Evolutionary conservation across 2,113 vertebrate species (phyloP), one percentile per base, ranked within the genome.

Genomic region (Rhinoptilus africanus): DNA sequence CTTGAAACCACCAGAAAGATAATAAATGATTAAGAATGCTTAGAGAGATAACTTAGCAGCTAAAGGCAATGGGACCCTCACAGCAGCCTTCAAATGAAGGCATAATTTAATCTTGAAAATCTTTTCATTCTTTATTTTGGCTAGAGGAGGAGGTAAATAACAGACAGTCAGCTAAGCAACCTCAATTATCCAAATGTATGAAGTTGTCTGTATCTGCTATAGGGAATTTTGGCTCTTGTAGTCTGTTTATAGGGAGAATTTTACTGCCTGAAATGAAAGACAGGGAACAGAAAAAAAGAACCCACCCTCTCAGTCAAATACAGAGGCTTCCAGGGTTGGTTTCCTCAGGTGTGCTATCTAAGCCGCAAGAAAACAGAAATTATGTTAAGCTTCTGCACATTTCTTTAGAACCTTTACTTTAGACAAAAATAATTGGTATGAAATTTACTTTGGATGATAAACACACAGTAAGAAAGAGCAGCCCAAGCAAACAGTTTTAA

Each of bases 371-470:
- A 6, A 78, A 43, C 26, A 74, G 37, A 95, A 92, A 86, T 51
- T 41, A n/a, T 9, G 5, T 35, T 47, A 64, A 84, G 69, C 3
- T 60, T 56, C 14, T 62, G 21, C 27, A 62, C 8, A 57, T 74
- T 80, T 71, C 39, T 75, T 73, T 59, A 62, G 53, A 63, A 80
- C 11, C 3, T 95, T 92, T 72, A 85, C 63, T 92, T 92, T 48
- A 91, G 34, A 73, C 35, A 85, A 35, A 84, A 86, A 39, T 19
- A 17, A 35, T 77, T 41, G 14, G 3, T 41, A 37, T 69, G 53
- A 84, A 96, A 95, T 89, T 84, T 77, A 80, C 51, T 84, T 80
- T 80, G 53, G 24, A 72, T 91, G 27, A 80, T 69, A 59, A 94
- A 74, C 9, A 87, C 16, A 53, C 7, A 26, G 28, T 60, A 71